phyloP scores from a whole-genome alignment of 2,888 invertebrate genomes.

The Melipona beecheii region DNA sequence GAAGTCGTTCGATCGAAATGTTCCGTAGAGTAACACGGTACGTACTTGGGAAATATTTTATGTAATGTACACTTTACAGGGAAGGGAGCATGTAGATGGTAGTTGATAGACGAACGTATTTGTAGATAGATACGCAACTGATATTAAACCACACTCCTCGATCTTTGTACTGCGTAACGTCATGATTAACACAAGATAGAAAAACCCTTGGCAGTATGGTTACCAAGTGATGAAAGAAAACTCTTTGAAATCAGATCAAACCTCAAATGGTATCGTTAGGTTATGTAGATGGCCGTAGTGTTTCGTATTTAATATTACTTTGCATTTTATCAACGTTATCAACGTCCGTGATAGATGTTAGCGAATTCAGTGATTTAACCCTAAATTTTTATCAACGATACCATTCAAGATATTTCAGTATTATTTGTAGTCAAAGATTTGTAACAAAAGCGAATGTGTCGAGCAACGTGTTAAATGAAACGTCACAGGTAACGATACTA shows the following conservation, averaged over 20 bases:
- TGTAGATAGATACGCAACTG: conserved; percentile 1
- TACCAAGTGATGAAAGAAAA: background rate
- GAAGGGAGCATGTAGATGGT: conserved; percentile 15
- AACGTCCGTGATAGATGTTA: too few species aligned
- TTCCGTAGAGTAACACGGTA: conserved; percentile 17
- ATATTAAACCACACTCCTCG: background rate
- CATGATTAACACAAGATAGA: background rate
- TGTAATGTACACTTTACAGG: background rate
- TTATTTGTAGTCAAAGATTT: too few species aligned
- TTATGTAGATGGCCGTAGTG: background rate
- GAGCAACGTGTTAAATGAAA: background rate
- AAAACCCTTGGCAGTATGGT: background rate
- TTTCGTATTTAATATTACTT: too few species aligned
- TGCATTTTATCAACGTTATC: too few species aligned
- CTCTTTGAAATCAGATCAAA: background rate
- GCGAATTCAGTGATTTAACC: too few species aligned
- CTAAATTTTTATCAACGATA: too few species aligned
- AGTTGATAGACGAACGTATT: conserved; percentile 14
- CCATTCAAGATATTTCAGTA: too few species aligned
- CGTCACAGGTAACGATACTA: background rate
- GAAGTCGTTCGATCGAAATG: background rate
- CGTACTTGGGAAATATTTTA: conserved; percentile 25
- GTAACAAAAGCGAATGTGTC: too few species aligned
- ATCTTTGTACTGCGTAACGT: background rate
- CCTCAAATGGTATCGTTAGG: background rate